Evolutionary conservation across 2,888 invertebrate genomes (phyloP).

Genomic region (Automeris io): DNA sequence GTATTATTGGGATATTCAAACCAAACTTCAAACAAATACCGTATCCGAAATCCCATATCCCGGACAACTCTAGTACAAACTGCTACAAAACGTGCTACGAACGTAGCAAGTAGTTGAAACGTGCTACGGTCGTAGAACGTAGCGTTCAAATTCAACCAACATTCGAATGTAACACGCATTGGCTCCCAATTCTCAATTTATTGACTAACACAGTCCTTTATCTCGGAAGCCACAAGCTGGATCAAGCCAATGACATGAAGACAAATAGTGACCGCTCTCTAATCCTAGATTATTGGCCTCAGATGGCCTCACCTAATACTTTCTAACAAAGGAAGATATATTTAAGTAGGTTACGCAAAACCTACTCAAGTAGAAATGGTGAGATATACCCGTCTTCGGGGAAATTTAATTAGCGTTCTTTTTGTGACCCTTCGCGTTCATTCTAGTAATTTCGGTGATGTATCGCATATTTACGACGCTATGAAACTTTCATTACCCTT

Average conservation of each 20-base stretch:
- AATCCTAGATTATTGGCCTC: slow-evolving; percentile 4
- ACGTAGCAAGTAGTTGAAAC: too few species aligned
- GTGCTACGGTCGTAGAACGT: slow-evolving; percentile 1
- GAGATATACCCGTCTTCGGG: slow-evolving; percentile 3
- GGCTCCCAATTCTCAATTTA: slow-evolving; percentile 9
- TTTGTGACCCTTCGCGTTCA: slow-evolving; percentile 5
- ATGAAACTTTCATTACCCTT: slow-evolving; percentile 11
- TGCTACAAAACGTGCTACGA: too few species aligned
- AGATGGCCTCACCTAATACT: slow-evolving; percentile 5
- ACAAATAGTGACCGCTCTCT: slow-evolving; percentile 6
- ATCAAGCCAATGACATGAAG: slow-evolving; percentile 3
- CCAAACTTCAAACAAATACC: too few species aligned
- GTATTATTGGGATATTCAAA: too few species aligned
- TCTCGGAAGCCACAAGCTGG: neutral
- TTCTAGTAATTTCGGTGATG: slow-evolving; percentile 7
- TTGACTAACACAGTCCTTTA: slow-evolving; percentile 7
- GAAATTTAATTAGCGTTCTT: slow-evolving; percentile 8
- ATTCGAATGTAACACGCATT: slow-evolving; percentile 6
- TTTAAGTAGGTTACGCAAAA: slow-evolving; percentile 2
- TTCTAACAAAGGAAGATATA: slow-evolving; percentile 5
- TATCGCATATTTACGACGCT: slow-evolving; percentile 8
- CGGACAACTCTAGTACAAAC: too few species aligned
- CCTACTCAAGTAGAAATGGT: slow-evolving; percentile 3
- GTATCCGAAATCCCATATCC: too few species aligned
- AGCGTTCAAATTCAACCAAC: slow-evolving; percentile 1